phyloP scores from a whole-genome alignment of 2,888 invertebrate genomes.

The Loripinus fragilis region DNA sequence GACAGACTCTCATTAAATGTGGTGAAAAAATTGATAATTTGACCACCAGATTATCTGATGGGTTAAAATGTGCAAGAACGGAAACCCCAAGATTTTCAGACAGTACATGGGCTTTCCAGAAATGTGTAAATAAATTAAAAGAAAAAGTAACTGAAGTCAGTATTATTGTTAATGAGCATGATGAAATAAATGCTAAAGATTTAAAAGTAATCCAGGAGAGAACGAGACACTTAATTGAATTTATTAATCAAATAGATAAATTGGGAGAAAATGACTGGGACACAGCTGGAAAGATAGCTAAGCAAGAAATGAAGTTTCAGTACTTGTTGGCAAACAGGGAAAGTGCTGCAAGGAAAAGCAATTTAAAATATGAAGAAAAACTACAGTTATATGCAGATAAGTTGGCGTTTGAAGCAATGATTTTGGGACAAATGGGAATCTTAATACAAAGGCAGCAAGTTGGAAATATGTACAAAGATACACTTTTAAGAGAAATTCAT shows the following conservation, averaged over 20 bases:
- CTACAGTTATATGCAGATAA: slow-evolving; percentile 75
- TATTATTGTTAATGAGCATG: slow-evolving; percentile 68
- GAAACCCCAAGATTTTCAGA: slow-evolving; percentile 55
- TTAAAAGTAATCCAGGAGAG: slow-evolving; percentile 70
- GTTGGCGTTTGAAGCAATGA: slow-evolving; percentile 76
- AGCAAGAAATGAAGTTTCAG: slow-evolving; percentile 65
- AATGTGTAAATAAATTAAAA: slow-evolving; percentile 70
- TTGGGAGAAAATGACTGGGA: slow-evolving; percentile 74
- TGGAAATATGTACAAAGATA: slow-evolving; percentile 64
- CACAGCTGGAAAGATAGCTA: slow-evolving; percentile 68
- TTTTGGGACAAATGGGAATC: slow-evolving; percentile 76
- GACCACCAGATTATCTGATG: slow-evolving; percentile 62
- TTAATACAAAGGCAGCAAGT: slow-evolving; percentile 72
- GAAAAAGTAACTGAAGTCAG: slow-evolving; percentile 66
- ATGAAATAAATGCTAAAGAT: slow-evolving; percentile 73
- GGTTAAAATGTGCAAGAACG: slow-evolving; percentile 56
- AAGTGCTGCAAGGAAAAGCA: slow-evolving; percentile 51
- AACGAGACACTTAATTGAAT: slow-evolving; percentile 67
- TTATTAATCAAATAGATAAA: slow-evolving; percentile 69
- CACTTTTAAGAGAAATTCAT: slow-evolving; percentile 73
- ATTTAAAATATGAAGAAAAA: slow-evolving; percentile 64
- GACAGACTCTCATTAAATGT: slow-evolving; percentile 64
- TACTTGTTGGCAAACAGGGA: slow-evolving; percentile 57
- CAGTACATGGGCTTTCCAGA: slow-evolving; percentile 66
- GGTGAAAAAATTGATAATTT: slow-evolving; percentile 69